Conservation (phyloP, 2,888 invertebrate genomes). For the Ischnus inquisitorius region DNA sequence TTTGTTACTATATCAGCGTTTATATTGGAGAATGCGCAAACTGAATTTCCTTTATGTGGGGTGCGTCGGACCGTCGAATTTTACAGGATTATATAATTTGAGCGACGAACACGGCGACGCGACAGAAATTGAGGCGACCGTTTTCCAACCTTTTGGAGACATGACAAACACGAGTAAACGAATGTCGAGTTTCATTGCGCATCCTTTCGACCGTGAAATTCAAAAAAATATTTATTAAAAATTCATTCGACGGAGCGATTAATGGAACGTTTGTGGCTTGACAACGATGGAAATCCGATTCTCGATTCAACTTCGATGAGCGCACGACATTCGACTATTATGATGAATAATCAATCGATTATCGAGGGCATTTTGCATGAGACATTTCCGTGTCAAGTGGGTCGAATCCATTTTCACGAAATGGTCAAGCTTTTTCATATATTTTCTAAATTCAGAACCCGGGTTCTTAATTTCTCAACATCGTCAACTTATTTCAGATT, state of each 20-base stretch:
- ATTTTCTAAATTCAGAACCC: neutral
- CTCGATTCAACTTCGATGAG: neutral
- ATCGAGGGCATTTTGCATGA: no score
- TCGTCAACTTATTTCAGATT: neutral
- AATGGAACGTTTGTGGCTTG: slow-evolving; percentile 8
- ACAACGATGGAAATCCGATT: neutral
- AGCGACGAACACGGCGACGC: slow-evolving; percentile 21
- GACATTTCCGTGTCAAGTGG: slow-evolving; percentile 12
- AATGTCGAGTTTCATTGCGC: slow-evolving; percentile 31
- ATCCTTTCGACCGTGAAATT: slow-evolving; percentile 13
- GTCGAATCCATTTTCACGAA: neutral
- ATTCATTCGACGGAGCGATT: slow-evolving; percentile 17
- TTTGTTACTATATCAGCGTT: neutral
- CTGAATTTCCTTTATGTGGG: slow-evolving; percentile 12
- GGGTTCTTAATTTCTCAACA: neutral
- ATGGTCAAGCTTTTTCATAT: neutral
- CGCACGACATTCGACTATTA: neutral
- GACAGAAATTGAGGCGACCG: neutral
- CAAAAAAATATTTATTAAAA: slow-evolving; percentile 10
- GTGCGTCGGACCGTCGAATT: slow-evolving; percentile 29
- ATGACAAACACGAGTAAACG: slow-evolving; percentile 17
- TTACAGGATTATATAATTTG: slow-evolving; percentile 49
- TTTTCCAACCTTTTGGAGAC: slow-evolving; percentile 1
- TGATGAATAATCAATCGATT: neutral
- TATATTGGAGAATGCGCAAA: neutral